Conservation (phyloP, 2,797 vertebrate genomes). For the Taenioides sp. region DNA sequence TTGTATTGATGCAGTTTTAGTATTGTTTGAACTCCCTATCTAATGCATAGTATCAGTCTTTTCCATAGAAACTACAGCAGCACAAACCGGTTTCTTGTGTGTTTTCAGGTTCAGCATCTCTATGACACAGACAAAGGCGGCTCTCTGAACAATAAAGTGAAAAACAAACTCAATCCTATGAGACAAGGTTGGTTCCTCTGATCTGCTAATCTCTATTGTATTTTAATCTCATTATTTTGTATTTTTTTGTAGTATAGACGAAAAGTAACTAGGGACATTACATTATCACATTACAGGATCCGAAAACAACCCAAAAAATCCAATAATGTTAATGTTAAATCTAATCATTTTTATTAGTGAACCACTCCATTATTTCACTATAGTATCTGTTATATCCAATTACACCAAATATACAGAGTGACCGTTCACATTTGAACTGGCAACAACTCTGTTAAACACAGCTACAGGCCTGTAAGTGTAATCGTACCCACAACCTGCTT, state of each 20-base stretch:
- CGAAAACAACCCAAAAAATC: background rate
- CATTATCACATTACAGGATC: background rate
- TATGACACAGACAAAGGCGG: slow-evolving; percentile 57
- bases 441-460: too few species aligned
- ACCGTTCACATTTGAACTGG: background rate
- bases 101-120: slow-evolving; percentile 79
- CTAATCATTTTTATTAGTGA: too few species aligned
- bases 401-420: background rate
- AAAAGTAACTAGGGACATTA: too few species aligned
- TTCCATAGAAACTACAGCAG: background rate
- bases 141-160: slow-evolving; percentile 48
- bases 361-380: background rate
- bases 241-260: background rate
- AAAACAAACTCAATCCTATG: slow-evolving; percentile 18
- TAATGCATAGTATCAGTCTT: background rate
- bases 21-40: background rate
- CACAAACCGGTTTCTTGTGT: slow-evolving; percentile 4
- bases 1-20: background rate
- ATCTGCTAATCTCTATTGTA: background rate
- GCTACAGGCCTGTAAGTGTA: too few species aligned
- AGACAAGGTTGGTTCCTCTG: slow-evolving; percentile 62
- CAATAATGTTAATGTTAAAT: too few species aligned
- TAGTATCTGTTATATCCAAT: background rate
- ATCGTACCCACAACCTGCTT: too few species aligned
- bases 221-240: background rate